These are phyloP conservation scores for Aphelinus certus DNA, from an alignment of 1,140 invertebrate species.

Conservation along the genomic window DNA sequence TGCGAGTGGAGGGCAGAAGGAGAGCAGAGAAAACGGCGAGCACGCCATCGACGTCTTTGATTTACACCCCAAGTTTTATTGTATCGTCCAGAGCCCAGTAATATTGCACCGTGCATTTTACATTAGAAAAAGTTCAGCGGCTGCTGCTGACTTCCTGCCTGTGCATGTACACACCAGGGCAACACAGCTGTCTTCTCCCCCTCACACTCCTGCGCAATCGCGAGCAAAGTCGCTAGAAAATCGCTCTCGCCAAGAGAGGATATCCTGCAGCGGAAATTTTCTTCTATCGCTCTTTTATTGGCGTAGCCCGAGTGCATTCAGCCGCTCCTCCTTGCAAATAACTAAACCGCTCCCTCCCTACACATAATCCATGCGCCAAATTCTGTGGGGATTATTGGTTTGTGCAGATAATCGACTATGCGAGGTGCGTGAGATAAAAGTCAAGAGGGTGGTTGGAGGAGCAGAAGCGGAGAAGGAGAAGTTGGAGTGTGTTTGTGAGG, in stretches of 20 bases:
- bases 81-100: constrained; percentile 51
- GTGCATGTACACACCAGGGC: not conserved
- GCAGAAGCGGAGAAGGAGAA: too few species aligned
- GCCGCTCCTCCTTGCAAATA: too few species aligned
- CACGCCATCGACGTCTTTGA: constrained; percentile 50
- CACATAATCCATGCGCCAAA: constrained; percentile 25
- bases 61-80: constrained; percentile 62
- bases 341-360: too few species aligned
- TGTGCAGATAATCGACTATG: constrained; percentile 30
- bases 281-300: constrained; percentile 44
- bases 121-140: constrained; percentile 52
- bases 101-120: constrained; percentile 59
- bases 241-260: constrained; percentile 32
- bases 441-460: too few species aligned
- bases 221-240: constrained; percentile 24
- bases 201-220: not conserved
- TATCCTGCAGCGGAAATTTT: constrained; percentile 39
- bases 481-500: too few species aligned
- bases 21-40: not conserved
- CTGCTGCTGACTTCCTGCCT: not conserved
- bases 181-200: too few species aligned
- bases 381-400: constrained; percentile 34
- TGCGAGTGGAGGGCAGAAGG: constrained; percentile 13
- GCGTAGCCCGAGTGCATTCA: not conserved
- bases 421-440: constrained; percentile 2